Conservation (phyloP, 2,888 invertebrate species). For the Salticus scenicus region DNA sequence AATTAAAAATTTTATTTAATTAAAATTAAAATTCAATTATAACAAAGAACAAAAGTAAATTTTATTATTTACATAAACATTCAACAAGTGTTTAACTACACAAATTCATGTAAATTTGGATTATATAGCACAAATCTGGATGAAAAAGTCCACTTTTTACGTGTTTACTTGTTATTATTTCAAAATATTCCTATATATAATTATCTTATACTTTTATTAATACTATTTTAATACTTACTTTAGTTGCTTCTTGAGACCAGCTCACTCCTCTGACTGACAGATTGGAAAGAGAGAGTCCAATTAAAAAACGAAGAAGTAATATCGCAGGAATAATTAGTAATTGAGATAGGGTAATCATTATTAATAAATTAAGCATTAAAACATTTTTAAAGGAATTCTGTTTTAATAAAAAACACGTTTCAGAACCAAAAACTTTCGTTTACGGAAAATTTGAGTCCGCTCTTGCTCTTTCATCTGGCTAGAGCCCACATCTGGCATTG, state of each 20-base stretch:
- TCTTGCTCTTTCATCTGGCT: no score
- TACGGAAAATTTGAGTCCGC: no score
- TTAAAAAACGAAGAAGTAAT: slow-evolving; percentile 44
- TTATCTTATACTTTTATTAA: no score
- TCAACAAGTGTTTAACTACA: not conserved
- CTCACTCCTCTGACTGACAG: slow-evolving; percentile 53
- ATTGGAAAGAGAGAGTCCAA: slow-evolving; percentile 34
- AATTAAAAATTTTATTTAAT: no score
- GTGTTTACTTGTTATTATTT: no score
- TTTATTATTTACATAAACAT: no score
- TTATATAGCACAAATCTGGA: not conserved
- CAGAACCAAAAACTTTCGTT: no score
- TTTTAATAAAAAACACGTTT: no score
- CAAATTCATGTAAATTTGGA: not conserved
- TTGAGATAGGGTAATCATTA: slow-evolving; percentile 49
- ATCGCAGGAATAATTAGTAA: slow-evolving; percentile 45
- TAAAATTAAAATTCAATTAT: no score
- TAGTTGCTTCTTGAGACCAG: slow-evolving; percentile 49
- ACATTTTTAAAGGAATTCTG: not conserved
- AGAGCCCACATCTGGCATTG: not conserved
- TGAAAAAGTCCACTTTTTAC: no score
- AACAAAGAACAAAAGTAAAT: no score
- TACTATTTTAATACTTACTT: slow-evolving; percentile 46
- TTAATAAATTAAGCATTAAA: not conserved
- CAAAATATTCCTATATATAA: no score